Base-by-base conservation (phyloP, 2,888 invertebrate genomes). In the Apodemia hepburni region DNA sequence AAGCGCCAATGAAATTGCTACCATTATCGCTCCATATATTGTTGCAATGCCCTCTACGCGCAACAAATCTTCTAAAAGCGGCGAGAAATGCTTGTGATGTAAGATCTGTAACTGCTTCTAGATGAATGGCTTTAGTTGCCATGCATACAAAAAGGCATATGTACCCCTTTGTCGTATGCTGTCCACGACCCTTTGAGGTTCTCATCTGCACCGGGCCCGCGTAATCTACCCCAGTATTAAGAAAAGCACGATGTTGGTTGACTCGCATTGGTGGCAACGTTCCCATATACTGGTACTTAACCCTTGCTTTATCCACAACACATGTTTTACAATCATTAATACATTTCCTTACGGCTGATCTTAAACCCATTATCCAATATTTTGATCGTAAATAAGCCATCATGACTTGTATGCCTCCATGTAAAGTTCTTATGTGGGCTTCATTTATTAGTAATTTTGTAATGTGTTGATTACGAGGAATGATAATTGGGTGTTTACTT, bases 401-500 rank as follows among this genome's bases (percentile, higher is more conserved):
- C 61, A 63, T 68, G 57, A 66, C n/a, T 57, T 65, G 66, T 45
- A 38, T 49, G 8, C 65, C 59, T 4, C 68, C 66, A 22, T 69
- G 68, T 11, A 38, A 3, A 11, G 38, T 38, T 38, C 38, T 38
- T 38, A 11, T 38, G 9, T 38, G 11, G 38, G 69, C 67, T 18
- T 69, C 69, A 7, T 59, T 47, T 58, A 70, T 33, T 9, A 70
- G 3, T 17, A 69, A 17, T 61, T 49, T 65, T 0, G 68, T 65
- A 11, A 65, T n/a, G 47, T 67, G 67, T 11, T 60, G 57, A 3
- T 61, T 64, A 7, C 60, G 3, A 12, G 66, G 70, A 58, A 70
- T 64, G 7, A 70, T 61, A 38, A 67, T 64, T 49, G 69, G 68
- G n/a, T 69, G 69, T 60, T 67, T 69, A 4, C 29, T 47, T 15